These are phyloP conservation scores for Cantharis rustica DNA, from an alignment of 2,888 invertebrate species.

Conservation along the genomic window DNA sequence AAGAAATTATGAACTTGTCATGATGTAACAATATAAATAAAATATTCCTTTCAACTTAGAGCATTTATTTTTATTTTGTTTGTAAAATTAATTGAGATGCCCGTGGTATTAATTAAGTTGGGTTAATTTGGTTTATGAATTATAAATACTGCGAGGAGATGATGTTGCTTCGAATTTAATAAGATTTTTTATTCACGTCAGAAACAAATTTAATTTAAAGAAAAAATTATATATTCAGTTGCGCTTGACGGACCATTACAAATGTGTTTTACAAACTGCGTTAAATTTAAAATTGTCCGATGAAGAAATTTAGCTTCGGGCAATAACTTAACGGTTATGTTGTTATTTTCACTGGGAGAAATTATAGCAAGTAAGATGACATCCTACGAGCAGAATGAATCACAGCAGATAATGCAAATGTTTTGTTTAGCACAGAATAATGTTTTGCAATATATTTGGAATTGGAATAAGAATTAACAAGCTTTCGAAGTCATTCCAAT, in stretches of 20 bases:
- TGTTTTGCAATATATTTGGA: neutral
- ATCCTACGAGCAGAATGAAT: constrained; percentile 11
- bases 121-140: neutral
- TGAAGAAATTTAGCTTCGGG: constrained; percentile 21
- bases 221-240: neutral
- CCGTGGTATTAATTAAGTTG: neutral
- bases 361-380: constrained; percentile 15
- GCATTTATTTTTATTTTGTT: neutral
- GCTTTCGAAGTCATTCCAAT: neutral
- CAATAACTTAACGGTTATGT: constrained; percentile 20
- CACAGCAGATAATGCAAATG: constrained; percentile 1
- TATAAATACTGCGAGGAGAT: neutral
- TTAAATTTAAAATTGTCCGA: constrained; percentile 7
- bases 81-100: neutral
- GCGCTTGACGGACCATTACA: constrained; percentile 9
- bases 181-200: neutral
- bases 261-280: constrained; percentile 12
- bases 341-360: constrained; percentile 29
- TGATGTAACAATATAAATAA: neutral
- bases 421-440: neutral
- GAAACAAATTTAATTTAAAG: neutral
- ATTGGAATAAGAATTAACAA: neutral
- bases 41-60: neutral
- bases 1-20: neutral
- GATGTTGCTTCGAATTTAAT: neutral